Percentiles rank a stretch among this genome's conserved stretches.
Evolutionary conservation across 2,113 vertebrate species (phyloP).

Genomic region (Siniperca chuatsi): DNA sequence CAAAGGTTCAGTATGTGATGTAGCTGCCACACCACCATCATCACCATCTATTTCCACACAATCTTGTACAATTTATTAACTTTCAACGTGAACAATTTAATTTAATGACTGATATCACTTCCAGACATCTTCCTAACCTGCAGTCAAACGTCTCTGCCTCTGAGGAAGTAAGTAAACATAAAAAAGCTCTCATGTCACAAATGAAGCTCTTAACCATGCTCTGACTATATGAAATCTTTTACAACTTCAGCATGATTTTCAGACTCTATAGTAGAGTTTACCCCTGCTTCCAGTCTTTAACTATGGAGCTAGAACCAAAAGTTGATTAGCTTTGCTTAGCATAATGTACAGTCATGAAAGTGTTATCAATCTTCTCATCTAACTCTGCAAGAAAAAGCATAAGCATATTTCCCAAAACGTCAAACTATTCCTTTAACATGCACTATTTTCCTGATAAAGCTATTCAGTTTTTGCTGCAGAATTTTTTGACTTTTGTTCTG

Average conservation of each 20-base stretch:
- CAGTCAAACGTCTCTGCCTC: not conserved
- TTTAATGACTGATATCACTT: constrained; percentile 14
- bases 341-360: not conserved
- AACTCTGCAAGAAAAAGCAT: not conserved
- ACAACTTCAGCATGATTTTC: not conserved
- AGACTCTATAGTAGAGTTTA: not conserved
- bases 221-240: not conserved
- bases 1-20: constrained; percentile 51
- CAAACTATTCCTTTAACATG: not conserved
- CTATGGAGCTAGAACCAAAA: too few species aligned
- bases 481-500: not conserved
- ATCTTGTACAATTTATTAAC: not conserved
- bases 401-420: not conserved
- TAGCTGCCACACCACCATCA: not conserved
- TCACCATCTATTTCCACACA: not conserved
- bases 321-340: not conserved
- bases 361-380: not conserved
- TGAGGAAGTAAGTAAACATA: constrained; percentile 51
- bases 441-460: not conserved
- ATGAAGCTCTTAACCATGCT: not conserved
- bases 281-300: not conserved
- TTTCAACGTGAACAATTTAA: not conserved
- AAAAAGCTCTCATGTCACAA: not conserved
- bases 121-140: constrained; percentile 33
- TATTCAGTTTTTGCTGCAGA: not conserved